phyloP scores from a whole-genome alignment of 2,888 invertebrate genomes.

The Patella caerulea region DNA sequence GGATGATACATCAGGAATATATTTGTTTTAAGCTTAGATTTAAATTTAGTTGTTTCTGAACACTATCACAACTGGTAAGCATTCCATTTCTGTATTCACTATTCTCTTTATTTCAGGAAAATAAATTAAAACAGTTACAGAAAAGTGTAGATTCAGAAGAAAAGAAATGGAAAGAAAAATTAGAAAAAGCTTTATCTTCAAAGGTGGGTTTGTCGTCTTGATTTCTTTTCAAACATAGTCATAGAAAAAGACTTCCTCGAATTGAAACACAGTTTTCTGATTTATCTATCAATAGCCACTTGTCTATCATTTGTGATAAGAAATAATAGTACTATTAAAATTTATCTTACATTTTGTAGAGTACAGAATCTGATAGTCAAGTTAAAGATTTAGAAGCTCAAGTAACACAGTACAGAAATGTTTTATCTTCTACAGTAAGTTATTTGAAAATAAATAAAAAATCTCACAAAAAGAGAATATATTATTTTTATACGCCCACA shows the following conservation, averaged over 20 bases:
- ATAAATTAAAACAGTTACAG: slow-evolving; percentile 82
- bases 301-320: not conserved
- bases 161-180: slow-evolving; percentile 76
- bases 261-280: no score
- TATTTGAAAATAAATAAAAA: no score
- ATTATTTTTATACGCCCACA: no score
- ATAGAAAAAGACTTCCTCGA: no score
- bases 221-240: no score
- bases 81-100: slow-evolving; percentile 1
- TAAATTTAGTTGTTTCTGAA: no score
- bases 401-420: slow-evolving; percentile 32
- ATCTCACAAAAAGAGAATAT: no score
- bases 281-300: no score
- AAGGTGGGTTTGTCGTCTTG: not conserved
- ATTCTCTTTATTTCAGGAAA: slow-evolving; percentile 76
- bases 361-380: slow-evolving; percentile 10
- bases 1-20: no score
- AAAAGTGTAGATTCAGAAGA: slow-evolving; percentile 82
- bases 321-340: not conserved
- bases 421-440: slow-evolving; percentile 35
- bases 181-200: slow-evolving; percentile 29
- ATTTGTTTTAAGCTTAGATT: no score
- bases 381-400: slow-evolving; percentile 25
- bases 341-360: not conserved
- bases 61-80: no score